Evolutionary conservation across 1,140 invertebrate species (phyloP).

Genomic region (Philaenus spumarius): DNA sequence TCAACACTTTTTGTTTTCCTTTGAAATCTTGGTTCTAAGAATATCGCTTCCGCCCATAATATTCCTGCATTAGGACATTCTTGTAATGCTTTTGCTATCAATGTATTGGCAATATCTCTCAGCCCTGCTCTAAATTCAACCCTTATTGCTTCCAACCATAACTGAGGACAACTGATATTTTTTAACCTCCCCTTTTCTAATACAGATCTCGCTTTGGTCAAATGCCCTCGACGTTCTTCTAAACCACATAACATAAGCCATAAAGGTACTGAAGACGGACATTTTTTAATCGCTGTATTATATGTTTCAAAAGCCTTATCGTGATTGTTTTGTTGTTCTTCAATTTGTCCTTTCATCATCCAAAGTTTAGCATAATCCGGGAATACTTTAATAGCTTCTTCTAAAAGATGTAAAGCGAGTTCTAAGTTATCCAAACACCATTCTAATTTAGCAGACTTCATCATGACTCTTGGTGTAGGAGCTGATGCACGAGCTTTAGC

Average conservation of each 20-base stretch:
- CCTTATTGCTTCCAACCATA: slow-evolving; percentile 93
- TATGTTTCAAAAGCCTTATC: slow-evolving; percentile 85
- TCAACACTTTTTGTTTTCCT: slow-evolving; percentile 97
- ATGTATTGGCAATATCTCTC: slow-evolving; percentile 81
- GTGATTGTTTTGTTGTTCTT: slow-evolving; percentile 73
- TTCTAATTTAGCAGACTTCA: slow-evolving; percentile 98
- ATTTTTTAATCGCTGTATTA: slow-evolving; percentile 83
- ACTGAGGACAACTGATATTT: slow-evolving; percentile 81
- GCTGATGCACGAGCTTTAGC: slow-evolving; percentile 92
- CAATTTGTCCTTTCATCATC: slow-evolving; percentile 99
- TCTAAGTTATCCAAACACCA: slow-evolving; percentile 91
- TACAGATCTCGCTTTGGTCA: slow-evolving; percentile 93
- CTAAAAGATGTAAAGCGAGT: slow-evolving; percentile 71
- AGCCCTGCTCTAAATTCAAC: slow-evolving; percentile 75
- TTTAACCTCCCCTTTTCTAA: slow-evolving; percentile 88
- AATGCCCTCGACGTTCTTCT: slow-evolving; percentile 76
- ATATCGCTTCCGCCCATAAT: slow-evolving; percentile 97
- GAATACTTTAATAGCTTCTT: slow-evolving; percentile 85
- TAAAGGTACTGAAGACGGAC: slow-evolving; percentile 79
- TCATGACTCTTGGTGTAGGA: slow-evolving; percentile 95
- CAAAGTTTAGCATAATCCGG: slow-evolving; percentile 92
- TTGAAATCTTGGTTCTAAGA: slow-evolving; percentile 90
- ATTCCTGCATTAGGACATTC: slow-evolving; percentile 92
- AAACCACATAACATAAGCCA: slow-evolving; percentile 86
- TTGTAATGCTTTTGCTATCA: slow-evolving; percentile 90